Conservation (phyloP, 1,140 invertebrate genomes). For the Araneus ventricosus region DNA sequence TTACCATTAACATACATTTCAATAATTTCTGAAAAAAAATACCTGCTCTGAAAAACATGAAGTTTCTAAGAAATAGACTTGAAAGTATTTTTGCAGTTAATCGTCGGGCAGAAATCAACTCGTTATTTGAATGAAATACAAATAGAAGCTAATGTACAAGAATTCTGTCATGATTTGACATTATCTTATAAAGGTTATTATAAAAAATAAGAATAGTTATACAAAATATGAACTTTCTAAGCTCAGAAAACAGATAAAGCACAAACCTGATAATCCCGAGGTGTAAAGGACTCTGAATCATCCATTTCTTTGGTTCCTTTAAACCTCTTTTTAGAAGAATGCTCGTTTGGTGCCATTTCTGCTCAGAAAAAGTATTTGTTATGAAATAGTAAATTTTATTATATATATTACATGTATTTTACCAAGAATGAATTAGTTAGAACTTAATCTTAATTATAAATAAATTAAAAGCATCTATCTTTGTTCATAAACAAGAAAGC, state of each 20-base stretch:
- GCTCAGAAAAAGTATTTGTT: too few relatives aligned
- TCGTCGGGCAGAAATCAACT: neutral
- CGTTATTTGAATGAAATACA: too few relatives aligned
- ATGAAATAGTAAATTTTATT: too few relatives aligned
- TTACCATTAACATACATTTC: too few relatives aligned
- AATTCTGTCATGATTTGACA: neutral
- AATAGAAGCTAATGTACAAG: neutral
- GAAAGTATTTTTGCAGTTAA: neutral
- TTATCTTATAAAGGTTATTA: neutral
- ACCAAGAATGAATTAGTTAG: too few relatives aligned
- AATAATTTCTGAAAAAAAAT: too few relatives aligned
- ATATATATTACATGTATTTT: too few relatives aligned
- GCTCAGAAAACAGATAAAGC: neutral
- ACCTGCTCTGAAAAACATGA: too few relatives aligned
- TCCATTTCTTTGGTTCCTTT: neutral
- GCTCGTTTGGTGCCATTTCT: neutral
- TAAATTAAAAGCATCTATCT: too few relatives aligned
- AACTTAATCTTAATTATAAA: too few relatives aligned
- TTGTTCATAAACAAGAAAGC: too few relatives aligned
- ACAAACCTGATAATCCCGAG: conserved; percentile 62
- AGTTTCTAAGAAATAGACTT: too few relatives aligned
- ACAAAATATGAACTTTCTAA: neutral
- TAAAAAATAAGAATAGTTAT: neutral
- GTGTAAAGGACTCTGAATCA: conserved; percentile 44
- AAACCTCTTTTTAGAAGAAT: neutral